These are phyloP conservation scores for Dasypolia templi DNA, from an alignment of 2,888 invertebrate species.

Conservation along the genomic window DNA sequence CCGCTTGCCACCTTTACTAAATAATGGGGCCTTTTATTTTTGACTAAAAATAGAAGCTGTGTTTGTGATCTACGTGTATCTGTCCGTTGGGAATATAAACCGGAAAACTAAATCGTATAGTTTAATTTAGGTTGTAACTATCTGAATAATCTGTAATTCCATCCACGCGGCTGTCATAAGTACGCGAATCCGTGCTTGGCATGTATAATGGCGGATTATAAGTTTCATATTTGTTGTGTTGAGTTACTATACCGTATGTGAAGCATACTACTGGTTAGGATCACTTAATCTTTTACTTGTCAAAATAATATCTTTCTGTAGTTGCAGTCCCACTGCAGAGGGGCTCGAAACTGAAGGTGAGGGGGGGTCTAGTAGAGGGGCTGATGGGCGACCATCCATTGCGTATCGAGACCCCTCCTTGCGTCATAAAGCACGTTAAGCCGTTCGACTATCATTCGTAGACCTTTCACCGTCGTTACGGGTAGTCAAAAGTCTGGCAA, in stretches of 20 bases:
- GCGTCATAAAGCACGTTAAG: too few relatives aligned
- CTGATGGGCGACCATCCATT: too few relatives aligned
- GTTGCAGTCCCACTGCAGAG: neutral
- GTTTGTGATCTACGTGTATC: constrained; percentile 6
- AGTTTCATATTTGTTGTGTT: constrained; percentile 43
- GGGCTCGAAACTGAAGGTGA: neutral
- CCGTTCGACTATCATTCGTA: too few relatives aligned
- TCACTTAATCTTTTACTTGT: neutral
- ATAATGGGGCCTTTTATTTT: neutral
- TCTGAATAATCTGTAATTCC: too few relatives aligned
- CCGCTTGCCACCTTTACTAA: constrained; percentile 42
- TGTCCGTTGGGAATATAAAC: neutral
- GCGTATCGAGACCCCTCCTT: too few relatives aligned
- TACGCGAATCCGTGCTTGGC: constrained; percentile 39
- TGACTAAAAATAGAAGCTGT: neutral
- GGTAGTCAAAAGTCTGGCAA: neutral
- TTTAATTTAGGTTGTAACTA: too few relatives aligned
- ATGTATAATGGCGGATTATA: constrained; percentile 44
- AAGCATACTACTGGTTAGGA: neutral
- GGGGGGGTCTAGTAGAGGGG: too few relatives aligned
- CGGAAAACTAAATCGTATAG: neutral
- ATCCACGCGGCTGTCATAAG: constrained; percentile 37
- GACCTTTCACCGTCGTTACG: too few relatives aligned
- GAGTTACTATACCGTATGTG: constrained; percentile 6
- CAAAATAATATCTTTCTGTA: neutral